Conservation (phyloP, 2,888 invertebrate species). For the Holacanthella duospinosa region DNA sequence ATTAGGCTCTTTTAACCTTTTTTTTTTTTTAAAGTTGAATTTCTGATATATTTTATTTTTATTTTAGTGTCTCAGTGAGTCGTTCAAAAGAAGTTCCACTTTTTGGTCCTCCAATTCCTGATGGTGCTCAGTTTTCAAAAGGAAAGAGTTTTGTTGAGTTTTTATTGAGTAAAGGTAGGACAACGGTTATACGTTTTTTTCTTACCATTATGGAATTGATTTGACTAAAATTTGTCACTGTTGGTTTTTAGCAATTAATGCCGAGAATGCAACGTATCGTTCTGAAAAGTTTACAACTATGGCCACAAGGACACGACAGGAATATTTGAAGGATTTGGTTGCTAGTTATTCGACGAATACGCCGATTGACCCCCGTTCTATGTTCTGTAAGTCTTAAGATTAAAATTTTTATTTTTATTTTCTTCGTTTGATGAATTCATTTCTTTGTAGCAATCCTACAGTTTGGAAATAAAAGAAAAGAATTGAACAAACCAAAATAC, state of each 20-base stretch:
- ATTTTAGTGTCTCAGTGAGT: constrained; percentile 48
- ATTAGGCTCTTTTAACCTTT: not conserved
- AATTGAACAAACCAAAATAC: constrained; percentile 60
- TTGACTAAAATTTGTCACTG: not conserved
- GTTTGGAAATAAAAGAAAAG: constrained; percentile 63
- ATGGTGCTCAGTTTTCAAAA: constrained; percentile 74
- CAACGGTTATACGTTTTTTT: not conserved
- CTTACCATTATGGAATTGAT: not conserved
- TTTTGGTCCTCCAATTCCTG: constrained; percentile 89
- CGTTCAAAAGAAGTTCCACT: constrained; percentile 88
- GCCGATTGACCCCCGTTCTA: constrained; percentile 70
- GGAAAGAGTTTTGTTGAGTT: constrained; percentile 91
- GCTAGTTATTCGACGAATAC: constrained; percentile 70
- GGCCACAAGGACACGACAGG: constrained; percentile 89
- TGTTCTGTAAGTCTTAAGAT: constrained; percentile 60
- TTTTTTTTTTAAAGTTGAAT: not conserved
- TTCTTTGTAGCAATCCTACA: constrained; percentile 58
- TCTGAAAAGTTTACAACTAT: constrained; percentile 94
- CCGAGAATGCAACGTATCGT: constrained; percentile 89
- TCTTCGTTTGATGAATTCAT: constrained; percentile 1
- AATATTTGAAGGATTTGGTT: constrained; percentile 87
- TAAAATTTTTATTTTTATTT: not conserved
- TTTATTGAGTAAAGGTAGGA: constrained; percentile 68
- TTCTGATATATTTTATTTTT: not conserved
- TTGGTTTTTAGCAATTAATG: constrained; percentile 64